These are phyloP conservation scores for Elysia chlorotica DNA, from an alignment of 1,140 invertebrate species.

Conservation along the genomic window DNA sequence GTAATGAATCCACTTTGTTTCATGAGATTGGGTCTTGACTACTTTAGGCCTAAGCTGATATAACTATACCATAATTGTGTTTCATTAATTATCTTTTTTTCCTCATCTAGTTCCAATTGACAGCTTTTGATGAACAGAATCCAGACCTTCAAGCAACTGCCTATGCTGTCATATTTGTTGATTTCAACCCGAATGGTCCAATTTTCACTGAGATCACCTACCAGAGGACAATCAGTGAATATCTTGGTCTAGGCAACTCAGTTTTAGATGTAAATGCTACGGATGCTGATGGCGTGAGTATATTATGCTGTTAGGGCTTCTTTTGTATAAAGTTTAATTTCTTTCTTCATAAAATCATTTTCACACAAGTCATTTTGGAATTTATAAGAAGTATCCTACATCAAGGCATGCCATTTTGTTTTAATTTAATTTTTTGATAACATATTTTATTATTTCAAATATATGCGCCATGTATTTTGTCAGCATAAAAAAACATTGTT, in stretches of 20 bases:
- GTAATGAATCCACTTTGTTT: too few species aligned
- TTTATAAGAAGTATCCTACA: too few species aligned
- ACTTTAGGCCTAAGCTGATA: too few species aligned
- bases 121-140: constrained; percentile 19
- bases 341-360: background rate
- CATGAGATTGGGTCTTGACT: too few species aligned
- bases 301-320: too few species aligned
- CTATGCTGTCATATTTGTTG: constrained; percentile 18
- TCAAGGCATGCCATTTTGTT: too few species aligned
- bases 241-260: background rate
- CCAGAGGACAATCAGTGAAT: background rate
- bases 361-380: too few species aligned
- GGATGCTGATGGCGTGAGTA: constrained; percentile 11
- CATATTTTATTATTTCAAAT: too few species aligned
- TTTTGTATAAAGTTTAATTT: background rate
- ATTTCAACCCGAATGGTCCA: constrained; percentile 7
- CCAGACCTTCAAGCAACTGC: background rate
- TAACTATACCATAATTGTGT: too few species aligned
- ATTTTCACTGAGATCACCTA: background rate
- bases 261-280: background rate
- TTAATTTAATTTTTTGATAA: too few species aligned
- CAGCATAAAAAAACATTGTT: too few species aligned
- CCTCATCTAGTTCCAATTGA: constrained; percentile 4
- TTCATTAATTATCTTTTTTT: background rate
- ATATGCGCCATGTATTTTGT: too few species aligned